Evolutionary conservation across 2,113 vertebrate species (phyloP).

Genomic region (Onychostruthus taczanowskii): DNA sequence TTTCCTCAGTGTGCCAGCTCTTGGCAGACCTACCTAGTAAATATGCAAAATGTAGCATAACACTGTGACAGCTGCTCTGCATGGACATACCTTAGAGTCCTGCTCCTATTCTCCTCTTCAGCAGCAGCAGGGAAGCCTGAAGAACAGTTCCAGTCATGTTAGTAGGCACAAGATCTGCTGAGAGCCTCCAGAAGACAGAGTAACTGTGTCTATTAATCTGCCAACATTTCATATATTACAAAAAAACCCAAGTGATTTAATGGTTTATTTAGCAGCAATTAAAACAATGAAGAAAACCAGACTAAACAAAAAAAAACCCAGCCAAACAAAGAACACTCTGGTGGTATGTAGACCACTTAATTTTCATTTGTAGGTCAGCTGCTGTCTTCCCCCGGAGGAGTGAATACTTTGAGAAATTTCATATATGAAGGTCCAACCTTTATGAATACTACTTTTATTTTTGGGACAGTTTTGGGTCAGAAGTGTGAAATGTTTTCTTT

Average conservation of each 20-base stretch:
- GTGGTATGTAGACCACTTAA: not conserved
- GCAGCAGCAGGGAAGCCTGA: not conserved
- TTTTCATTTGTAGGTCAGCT: not conserved
- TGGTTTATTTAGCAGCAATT: not conserved
- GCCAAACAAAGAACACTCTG: not conserved
- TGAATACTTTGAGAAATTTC: not conserved
- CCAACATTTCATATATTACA: not conserved
- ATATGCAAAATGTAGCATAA: not conserved
- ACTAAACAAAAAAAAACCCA: not conserved
- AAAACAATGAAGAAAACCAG: not conserved
- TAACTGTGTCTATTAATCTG: not conserved
- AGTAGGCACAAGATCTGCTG: accelerated
- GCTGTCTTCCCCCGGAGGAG: not conserved
- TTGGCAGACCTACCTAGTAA: not conserved
- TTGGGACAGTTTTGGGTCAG: not conserved
- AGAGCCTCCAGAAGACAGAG: not conserved
- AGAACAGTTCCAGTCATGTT: not conserved
- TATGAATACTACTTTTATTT: not conserved
- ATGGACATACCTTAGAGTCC: not conserved
- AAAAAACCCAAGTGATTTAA: not conserved
- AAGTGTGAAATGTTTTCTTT: not conserved
- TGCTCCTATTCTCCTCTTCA: not conserved
- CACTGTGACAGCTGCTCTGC: not conserved
- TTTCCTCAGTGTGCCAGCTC: not conserved
- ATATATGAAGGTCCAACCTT: not conserved